Evolutionary conservation across 2,113 vertebrate species (phyloP), one percentile per base, ranked within the genome.

Genomic region (Epinephelus fuscoguttatus): DNA sequence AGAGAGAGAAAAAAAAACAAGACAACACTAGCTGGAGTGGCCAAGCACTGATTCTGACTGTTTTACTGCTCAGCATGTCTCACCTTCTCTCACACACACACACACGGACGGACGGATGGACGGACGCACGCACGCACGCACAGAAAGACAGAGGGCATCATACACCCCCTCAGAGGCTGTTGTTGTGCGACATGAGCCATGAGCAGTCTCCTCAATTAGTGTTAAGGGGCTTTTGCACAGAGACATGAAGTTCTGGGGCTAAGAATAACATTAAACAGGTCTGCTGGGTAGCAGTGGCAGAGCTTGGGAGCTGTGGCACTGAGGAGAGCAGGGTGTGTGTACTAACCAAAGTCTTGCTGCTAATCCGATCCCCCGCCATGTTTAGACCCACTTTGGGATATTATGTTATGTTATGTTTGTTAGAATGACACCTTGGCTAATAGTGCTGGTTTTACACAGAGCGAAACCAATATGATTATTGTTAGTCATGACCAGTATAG

Each of bases 241-340:
- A 93, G 85, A 90, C 91, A 88, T 64, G n/a, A 91, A 85, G 92
- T 91, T 93, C 90, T 89, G 74, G 61, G 82, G 89, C 93, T 94
- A 94, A 91, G 91, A 94, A 93, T 94, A 93, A 93, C 91, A 86
- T 37, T 52, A 59, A 80, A 83, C 84, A 84, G 90, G 92, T 88
- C 81, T 76, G 78, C 79, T 77, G 78, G 74, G 70, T 47, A 33
- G 76, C 85, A 82, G 86, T 21, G 55, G 72, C 61, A n/a, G 75
- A 57, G 70, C 70, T 72, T 14, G 3, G 37, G 75, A 81, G 84
- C 84, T 25, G 60, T 61, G 86, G 86, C 85, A 53, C 76, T 11
- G 70, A 75, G 67, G 75, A 84, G 87, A 81, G 66, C 81, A 23
- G 82, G 60, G 70, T 55, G 78, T 74, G 78, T 74, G 49, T 70